Conservation (phyloP, 2,797 vertebrate species). For the Manis pentadactyla region DNA sequence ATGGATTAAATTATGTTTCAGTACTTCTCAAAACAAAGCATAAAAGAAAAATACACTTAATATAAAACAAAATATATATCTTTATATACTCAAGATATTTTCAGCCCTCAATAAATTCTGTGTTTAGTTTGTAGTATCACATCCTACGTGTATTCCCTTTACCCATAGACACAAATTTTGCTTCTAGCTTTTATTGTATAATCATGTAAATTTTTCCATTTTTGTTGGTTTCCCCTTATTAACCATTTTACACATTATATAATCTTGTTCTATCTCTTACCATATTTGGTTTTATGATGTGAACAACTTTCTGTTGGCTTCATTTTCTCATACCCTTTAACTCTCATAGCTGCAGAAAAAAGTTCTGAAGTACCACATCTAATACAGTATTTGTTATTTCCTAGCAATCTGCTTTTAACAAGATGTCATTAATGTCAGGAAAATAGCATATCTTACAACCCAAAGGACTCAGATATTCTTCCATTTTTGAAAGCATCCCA, state of each 20-base stretch:
- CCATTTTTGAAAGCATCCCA: not conserved
- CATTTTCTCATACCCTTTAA: not conserved
- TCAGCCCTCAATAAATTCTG: not conserved
- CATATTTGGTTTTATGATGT: not conserved
- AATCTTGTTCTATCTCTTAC: not conserved
- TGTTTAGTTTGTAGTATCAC: not conserved
- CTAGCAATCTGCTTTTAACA: not conserved
- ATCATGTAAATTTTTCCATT: not conserved
- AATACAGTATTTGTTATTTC: not conserved
- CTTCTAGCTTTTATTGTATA: not conserved
- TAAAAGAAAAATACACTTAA: not conserved
- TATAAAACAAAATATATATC: not conserved
- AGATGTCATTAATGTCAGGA: not conserved
- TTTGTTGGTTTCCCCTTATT: not conserved
- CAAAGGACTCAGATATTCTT: not conserved
- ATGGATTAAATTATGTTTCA: not conserved
- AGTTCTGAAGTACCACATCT: not conserved
- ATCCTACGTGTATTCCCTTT: not conserved
- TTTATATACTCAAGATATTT: not conserved
- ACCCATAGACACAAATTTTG: not conserved
- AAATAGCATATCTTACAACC: not conserved
- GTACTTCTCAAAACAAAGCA: conserved; percentile 1
- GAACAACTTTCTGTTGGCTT: not conserved
- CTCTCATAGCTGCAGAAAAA: not conserved
- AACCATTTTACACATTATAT: not conserved